Percentiles rank a stretch among this genome's conserved stretches.
Conservation (phyloP, 2,888 invertebrate species). For the Xestobium rufovillosum region DNA sequence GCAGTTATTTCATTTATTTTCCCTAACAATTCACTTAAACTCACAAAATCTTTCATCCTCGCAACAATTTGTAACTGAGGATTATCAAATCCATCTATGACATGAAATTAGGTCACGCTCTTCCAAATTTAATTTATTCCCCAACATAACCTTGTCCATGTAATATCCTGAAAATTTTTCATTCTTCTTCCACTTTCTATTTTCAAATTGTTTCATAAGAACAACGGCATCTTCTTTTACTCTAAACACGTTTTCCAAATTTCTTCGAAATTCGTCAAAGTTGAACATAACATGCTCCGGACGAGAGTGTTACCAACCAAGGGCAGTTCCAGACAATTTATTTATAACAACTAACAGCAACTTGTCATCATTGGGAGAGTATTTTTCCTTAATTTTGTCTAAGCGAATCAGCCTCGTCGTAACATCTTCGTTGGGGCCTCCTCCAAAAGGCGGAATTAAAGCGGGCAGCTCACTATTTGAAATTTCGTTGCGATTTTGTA, state of each 20-base stretch:
- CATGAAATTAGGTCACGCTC: conserved; percentile 9
- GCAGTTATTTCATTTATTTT: conserved; percentile 6
- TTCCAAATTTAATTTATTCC: conserved; percentile 8
- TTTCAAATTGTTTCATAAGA: conserved; percentile 6
- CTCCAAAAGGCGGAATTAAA: not conserved
- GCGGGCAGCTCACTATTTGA: conserved; percentile 1
- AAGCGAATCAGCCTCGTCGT: no score
- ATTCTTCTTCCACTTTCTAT: conserved; percentile 6
- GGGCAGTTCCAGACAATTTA: not conserved
- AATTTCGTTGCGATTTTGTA: no score
- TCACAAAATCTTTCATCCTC: conserved; percentile 13
- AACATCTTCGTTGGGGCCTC: conserved; percentile 1
- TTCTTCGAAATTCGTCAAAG: no score
- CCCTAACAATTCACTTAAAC: conserved; percentile 7
- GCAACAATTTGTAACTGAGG: conserved; percentile 8
- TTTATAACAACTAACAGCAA: not conserved
- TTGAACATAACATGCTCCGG: not conserved
- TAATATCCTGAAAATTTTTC: conserved; percentile 9
- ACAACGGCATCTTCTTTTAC: conserved; percentile 5
- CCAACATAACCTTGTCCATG: conserved; percentile 8
- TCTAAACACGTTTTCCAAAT: conserved; percentile 8
- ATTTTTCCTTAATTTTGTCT: conserved; percentile 1
- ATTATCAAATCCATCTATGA: conserved; percentile 15
- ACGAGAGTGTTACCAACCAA: not conserved
- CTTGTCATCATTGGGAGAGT: not conserved